These are phyloP conservation scores for Cnemophilus loriae DNA, from an alignment of 2,113 vertebrate genomes.

Conservation along the genomic window DNA sequence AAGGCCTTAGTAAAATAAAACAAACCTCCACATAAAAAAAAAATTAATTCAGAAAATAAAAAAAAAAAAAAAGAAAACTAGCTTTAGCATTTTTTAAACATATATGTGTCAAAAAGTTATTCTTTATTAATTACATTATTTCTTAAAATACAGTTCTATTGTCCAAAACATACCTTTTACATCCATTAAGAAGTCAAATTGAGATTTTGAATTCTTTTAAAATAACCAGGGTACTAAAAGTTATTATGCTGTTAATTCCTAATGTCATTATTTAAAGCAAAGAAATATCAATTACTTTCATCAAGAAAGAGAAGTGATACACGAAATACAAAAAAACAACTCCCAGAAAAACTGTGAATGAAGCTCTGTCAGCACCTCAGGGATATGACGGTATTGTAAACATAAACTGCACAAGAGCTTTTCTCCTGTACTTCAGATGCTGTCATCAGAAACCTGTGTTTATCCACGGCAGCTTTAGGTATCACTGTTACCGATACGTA, in stretches of 20 bases:
- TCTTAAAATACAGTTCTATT: background rate
- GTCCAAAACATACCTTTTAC: background rate
- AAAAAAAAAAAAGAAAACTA: background rate
- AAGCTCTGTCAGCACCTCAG: background rate
- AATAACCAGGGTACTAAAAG: background rate
- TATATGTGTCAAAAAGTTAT: background rate
- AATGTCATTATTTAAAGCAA: background rate
- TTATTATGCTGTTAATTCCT: background rate
- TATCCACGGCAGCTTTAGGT: background rate
- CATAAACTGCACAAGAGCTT: background rate
- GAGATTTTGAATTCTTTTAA: background rate
- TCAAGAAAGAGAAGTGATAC: background rate
- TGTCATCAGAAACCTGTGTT: constrained; percentile 42
- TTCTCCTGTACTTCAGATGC: background rate
- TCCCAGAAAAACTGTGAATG: background rate
- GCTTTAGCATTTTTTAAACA: background rate
- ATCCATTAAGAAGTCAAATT: background rate
- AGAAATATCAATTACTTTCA: background rate
- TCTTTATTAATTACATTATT: background rate
- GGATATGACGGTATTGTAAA: background rate
- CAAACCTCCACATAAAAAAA: background rate
- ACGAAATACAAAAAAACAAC: background rate
- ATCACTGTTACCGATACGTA: background rate
- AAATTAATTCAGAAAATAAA: background rate
- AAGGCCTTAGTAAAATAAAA: background rate